These are phyloP conservation scores for Heliconius himera DNA, from an alignment of 1,140 invertebrate species.

Conservation along the genomic window DNA sequence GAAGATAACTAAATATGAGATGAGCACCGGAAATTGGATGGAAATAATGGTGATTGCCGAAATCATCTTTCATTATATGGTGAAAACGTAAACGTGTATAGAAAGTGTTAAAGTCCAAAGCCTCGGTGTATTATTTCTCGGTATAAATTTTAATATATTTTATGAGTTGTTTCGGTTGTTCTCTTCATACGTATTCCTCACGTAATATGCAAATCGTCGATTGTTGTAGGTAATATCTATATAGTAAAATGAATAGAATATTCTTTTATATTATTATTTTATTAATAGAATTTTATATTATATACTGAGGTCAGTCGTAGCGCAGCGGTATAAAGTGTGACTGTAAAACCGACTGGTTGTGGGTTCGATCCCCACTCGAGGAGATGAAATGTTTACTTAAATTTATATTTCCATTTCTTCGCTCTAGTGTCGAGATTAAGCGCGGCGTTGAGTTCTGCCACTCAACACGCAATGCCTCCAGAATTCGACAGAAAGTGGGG, in stretches of 20 bases:
- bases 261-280: no score
- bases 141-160: neutral
- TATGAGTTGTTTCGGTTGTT: neutral
- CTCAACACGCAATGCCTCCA: no score
- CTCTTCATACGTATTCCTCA: neutral
- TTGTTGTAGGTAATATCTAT: neutral
- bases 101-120: neutral
- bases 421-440: no score
- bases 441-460: no score
- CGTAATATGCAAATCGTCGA: neutral
- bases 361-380: no score
- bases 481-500: no score
- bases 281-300: no score
- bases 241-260: neutral
- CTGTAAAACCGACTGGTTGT: no score
- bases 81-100: neutral
- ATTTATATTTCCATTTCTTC: no score
- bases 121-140: neutral
- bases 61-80: neutral
- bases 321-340: no score
- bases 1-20: slow-evolving; percentile 21
- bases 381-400: no score
- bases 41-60: slow-evolving; percentile 19
- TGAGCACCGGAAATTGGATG: slow-evolving; percentile 22
- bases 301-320: no score